Evolutionary conservation across 2,113 vertebrate genomes (phyloP).

Genomic region (Varanus komodoensis): DNA sequence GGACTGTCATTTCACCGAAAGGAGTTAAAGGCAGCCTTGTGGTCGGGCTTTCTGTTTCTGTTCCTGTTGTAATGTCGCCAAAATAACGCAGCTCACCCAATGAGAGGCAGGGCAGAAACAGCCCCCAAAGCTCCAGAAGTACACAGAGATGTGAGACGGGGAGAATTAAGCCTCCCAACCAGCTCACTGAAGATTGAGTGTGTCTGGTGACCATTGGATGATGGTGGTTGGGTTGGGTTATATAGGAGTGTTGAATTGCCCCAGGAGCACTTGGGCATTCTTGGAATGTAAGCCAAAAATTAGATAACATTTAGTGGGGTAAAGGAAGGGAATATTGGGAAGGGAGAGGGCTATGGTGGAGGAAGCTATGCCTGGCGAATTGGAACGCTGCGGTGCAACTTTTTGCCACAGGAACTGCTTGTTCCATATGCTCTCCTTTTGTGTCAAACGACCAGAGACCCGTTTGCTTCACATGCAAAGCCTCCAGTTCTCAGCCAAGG

Average conservation of each 20-base stretch:
- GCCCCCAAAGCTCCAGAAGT: background rate
- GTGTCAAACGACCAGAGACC: background rate
- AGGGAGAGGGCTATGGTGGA: background rate
- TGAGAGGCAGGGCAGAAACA: no score
- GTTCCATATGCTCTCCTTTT: fast-evolving
- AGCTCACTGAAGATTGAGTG: background rate
- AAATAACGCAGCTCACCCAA: background rate
- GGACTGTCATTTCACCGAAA: background rate
- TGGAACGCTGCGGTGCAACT: background rate
- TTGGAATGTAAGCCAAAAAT: no score
- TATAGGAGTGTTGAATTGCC: no score
- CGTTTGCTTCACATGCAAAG: slow-evolving; percentile 1
- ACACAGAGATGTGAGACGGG: background rate
- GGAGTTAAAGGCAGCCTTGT: background rate
- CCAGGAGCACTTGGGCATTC: no score
- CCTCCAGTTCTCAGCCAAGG: slow-evolving; percentile 13
- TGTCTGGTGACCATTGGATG: background rate
- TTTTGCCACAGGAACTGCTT: background rate
- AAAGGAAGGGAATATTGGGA: background rate
- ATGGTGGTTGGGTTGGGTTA: background rate
- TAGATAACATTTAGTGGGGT: no score
- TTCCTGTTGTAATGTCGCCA: background rate
- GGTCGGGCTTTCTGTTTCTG: background rate
- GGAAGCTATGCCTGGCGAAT: background rate
- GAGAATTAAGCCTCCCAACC: background rate